These are phyloP conservation scores for Tigriopus californicus DNA, from an alignment of 2,888 invertebrate genomes.

Conservation along the genomic window DNA sequence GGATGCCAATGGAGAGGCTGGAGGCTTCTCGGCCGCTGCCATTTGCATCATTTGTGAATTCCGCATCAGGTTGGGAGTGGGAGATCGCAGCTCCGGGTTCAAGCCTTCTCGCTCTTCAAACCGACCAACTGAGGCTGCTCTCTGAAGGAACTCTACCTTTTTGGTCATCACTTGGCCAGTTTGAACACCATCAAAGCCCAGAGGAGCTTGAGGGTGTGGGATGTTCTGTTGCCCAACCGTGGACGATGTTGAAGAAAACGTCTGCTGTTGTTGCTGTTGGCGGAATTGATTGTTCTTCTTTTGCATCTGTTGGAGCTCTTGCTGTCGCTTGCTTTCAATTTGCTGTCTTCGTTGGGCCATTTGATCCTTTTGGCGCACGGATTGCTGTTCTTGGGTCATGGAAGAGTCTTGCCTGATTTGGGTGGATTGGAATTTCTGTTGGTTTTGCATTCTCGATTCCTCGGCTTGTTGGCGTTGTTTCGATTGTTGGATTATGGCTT, in stretches of 20 bases:
- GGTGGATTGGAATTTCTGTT: neutral
- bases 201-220: neutral
- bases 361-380: neutral
- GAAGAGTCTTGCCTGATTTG: too few relatives aligned
- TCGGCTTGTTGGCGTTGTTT: neutral
- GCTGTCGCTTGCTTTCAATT: neutral
- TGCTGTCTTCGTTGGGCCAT: neutral
- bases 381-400: too few relatives aligned
- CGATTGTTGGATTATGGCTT: neutral
- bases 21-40: too few relatives aligned
- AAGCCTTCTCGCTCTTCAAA: conserved; percentile 7
- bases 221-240: neutral
- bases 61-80: too few relatives aligned
- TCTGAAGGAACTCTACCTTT: neutral
- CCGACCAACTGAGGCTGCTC: conserved; percentile 7
- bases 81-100: neutral
- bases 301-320: neutral
- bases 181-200: conserved; percentile 8
- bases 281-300: neutral
- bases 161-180: conserved; percentile 7
- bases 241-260: neutral
- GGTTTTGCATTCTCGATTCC: neutral
- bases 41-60: too few relatives aligned
- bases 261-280: neutral
- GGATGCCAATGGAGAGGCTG: too few relatives aligned